phyloP scores from a whole-genome alignment of 2,888 invertebrate genomes.

The Ferdinandea cuprea region DNA sequence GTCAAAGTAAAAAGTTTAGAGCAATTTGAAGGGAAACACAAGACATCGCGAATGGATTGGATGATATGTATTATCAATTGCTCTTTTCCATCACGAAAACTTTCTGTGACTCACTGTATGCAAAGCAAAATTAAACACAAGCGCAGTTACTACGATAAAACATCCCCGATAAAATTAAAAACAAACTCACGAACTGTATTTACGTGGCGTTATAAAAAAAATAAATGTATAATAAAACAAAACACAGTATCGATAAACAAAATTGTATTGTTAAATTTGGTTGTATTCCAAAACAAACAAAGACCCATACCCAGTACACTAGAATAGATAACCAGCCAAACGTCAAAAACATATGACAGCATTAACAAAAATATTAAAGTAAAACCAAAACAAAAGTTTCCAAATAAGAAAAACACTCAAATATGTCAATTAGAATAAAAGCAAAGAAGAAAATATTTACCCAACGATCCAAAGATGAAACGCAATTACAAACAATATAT shows the following conservation, averaged over 20 bases:
- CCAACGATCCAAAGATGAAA: constrained; percentile 31
- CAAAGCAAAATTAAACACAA: constrained; percentile 19
- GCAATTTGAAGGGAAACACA: no score
- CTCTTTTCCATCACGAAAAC: no score
- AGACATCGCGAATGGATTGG: no score
- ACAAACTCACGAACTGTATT: background rate
- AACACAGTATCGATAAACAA: constrained; percentile 7
- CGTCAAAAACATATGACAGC: constrained; percentile 75
- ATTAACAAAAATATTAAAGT: constrained; percentile 27
- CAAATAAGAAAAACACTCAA: constrained; percentile 12
- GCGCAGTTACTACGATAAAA: no score
- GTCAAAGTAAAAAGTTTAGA: no score
- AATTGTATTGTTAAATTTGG: constrained; percentile 15
- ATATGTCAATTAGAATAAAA: background rate
- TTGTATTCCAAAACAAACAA: constrained; percentile 21
- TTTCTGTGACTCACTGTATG: constrained; percentile 34
- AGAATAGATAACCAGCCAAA: no score
- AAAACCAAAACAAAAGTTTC: constrained; percentile 55
- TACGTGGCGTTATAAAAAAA: no score
- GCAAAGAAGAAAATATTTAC: constrained; percentile 43
- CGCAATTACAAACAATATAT: constrained; percentile 28
- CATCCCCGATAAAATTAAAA: background rate
- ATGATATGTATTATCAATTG: no score
- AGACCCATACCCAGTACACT: background rate
- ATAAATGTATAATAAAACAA: constrained; percentile 19